Base-by-base conservation (phyloP, 2,888 invertebrate genomes). In the Hypsopygia costalis region DNA sequence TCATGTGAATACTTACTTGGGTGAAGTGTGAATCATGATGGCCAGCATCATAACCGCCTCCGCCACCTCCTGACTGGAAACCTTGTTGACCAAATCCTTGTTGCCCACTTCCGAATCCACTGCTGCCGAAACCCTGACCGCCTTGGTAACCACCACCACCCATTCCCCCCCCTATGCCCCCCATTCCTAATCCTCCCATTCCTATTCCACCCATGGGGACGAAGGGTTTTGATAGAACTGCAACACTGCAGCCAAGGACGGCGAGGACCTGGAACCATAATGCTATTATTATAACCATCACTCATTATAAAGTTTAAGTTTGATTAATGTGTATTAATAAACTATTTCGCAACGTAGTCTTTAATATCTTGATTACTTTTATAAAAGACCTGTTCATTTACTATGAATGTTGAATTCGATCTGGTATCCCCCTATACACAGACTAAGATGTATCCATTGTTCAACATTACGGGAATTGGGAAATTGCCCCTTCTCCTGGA, bases 11-110 rank as follows among this genome's bases (percentile, higher is more conserved):
- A 20, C 4, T 49, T 44, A 56, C 56, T 29, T 44, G 44, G n/a
- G 44, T 55, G 35, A 46, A 47, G 20, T 44, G 47, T 11, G 40
- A 44, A 21, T 52, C 50, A 3, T 51, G 39, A 3, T 50, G 49
- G 11, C 50, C 58, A 0, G 29, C 34, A 6, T 51, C 42, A 30
- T 54, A 49, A 8, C 42, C 45, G 1, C 40, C 46, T 6, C 43
- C 37, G n/a, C 21, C 6, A 6, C 52, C 56, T 6, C 36, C 42
- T 6, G 22, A 11, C 8, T 48, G 40, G 39, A 16, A 49, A 1
- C 44, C 45, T 21, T 44, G 39, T 11, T 36, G 40, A 0, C 51
- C 52, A 12, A 37, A 49, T 0, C 52, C 53, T 2, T 37, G 36
- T 27, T 34, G 28, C 3, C 55, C 51, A 8, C 33, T 21, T n/a